Evolutionary conservation across 2,888 invertebrate species (phyloP).

Genomic region (Amaurobius ferox): DNA sequence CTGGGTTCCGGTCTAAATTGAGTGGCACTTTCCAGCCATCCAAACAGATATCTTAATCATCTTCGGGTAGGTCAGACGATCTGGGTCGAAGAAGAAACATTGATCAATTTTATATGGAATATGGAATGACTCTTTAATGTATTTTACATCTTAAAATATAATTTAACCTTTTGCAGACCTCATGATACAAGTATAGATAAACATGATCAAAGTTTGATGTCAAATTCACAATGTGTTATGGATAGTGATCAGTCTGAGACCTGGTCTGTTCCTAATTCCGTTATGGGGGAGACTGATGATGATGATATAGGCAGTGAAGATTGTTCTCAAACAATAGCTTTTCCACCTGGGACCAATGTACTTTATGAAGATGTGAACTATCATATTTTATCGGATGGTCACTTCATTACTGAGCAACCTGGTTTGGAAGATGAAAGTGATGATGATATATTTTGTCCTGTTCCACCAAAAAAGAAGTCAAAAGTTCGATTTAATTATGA

Average conservation of each 20-base stretch:
- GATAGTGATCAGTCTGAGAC: slow-evolving; percentile 69
- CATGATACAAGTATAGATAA: slow-evolving; percentile 33
- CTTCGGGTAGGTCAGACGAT: too few species aligned
- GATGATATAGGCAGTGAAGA: slow-evolving; percentile 70
- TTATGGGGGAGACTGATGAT: slow-evolving; percentile 58
- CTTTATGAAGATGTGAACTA: slow-evolving; percentile 73
- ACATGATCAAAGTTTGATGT: slow-evolving; percentile 24
- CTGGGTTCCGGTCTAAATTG: too few species aligned
- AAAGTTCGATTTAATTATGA: slow-evolving; percentile 87
- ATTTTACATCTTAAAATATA: neutral
- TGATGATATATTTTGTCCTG: slow-evolving; percentile 77
- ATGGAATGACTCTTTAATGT: too few species aligned
- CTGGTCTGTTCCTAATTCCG: slow-evolving; percentile 56
- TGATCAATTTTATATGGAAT: too few species aligned
- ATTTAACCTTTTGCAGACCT: neutral
- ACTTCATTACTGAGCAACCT: slow-evolving; percentile 91
- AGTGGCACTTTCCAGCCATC: too few species aligned
- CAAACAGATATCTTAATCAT: too few species aligned
- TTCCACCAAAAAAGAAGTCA: slow-evolving; percentile 82
- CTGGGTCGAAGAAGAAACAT: too few species aligned
- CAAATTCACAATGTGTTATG: slow-evolving; percentile 24
- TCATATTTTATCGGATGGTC: slow-evolving; percentile 90
- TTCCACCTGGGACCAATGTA: slow-evolving; percentile 72
- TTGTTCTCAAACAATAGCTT: slow-evolving; percentile 53
- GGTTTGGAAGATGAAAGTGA: slow-evolving; percentile 84